Base-by-base conservation (phyloP, 2,113 vertebrate species). In the Cynoglossus semilaevis region DNA sequence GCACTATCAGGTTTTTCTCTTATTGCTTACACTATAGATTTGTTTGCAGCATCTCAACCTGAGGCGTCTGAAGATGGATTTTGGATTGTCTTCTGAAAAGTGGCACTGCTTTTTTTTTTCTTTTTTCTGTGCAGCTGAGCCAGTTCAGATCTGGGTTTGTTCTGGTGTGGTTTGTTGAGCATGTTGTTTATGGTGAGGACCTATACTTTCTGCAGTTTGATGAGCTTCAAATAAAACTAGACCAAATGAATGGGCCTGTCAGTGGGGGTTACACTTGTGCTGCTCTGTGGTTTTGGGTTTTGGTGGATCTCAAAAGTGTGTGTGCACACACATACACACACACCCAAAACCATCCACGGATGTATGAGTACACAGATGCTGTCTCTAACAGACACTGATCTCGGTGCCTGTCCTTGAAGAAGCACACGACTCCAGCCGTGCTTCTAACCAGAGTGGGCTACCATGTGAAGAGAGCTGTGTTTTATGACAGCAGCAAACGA, bases 161-260 rank as follows among this genome's bases (percentile, higher is more conserved):
- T 86, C 81, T 88, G 80, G 77, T 91, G 90, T 88, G 90, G 90
- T 90, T 89, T 80, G 74, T 79, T 71, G 71, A 88, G 88, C 82
- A 86, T 91, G 89, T 87, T 90, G 88, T 90, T 91, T 89, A 90
- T 88, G 84, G 87, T 86, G 76, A 79, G 67, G 72, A 58, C 80
- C 83, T 86, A 74, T 87, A 79, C 83, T 90, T 88, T 88, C 71
- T 88, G 79, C 55, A 86, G 82, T 88, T 88, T 87, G 77, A 85
- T 80, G 51, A 77, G 79, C 83, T 87, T 87, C 88, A 90, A 85
- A 89, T 88, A 89, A 89, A 86, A 90, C 51, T 40, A 57, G 58
- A 61, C 70, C 71, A 85, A 88, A 90, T 88, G 83, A 89, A 82
- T 85, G 82, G 83, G 80, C 80, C 82, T 80, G 87, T 89, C 86